Evolutionary conservation across 2,113 vertebrate genomes (phyloP).

Genomic region (Hemiprocne comata): DNA sequence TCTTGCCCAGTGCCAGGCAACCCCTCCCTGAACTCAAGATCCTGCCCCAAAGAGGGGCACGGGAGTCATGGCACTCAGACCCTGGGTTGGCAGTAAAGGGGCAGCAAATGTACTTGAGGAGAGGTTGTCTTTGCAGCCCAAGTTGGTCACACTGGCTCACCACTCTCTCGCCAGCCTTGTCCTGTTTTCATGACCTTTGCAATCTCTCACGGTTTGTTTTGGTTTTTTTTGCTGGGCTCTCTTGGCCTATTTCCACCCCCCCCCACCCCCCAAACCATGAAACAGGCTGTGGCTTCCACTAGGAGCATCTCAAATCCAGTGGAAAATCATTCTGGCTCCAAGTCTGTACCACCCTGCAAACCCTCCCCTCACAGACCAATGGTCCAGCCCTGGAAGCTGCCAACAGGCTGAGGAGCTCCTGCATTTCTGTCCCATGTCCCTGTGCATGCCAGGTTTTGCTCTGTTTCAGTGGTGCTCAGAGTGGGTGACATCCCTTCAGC

Average conservation of each 20-base stretch:
- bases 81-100: not conserved
- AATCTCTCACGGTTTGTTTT: too few species aligned
- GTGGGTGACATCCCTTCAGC: rapidly evolving
- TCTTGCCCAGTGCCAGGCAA: not conserved
- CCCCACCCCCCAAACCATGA: too few species aligned
- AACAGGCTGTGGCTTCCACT: not conserved
- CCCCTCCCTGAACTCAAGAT: not conserved
- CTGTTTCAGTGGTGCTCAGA: not conserved
- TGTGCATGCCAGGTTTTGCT: not conserved
- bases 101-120: not conserved
- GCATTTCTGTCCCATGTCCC: rapidly evolving
- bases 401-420: not conserved
- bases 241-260: not conserved
- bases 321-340: not conserved
- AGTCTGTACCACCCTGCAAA: too few species aligned
- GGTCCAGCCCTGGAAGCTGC: not conserved
- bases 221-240: not conserved
- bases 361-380: too few species aligned
- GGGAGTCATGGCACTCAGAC: rapidly evolving
- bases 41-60: not conserved
- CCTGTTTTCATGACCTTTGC: too few species aligned
- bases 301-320: not conserved
- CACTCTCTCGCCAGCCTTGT: not conserved
- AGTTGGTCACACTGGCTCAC: rapidly evolving
- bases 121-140: not conserved